Evolutionary conservation across 2,797 vertebrate genomes (phyloP), one percentile per base, ranked within the genome.

Genomic region (Pelobates cultripes): DNA sequence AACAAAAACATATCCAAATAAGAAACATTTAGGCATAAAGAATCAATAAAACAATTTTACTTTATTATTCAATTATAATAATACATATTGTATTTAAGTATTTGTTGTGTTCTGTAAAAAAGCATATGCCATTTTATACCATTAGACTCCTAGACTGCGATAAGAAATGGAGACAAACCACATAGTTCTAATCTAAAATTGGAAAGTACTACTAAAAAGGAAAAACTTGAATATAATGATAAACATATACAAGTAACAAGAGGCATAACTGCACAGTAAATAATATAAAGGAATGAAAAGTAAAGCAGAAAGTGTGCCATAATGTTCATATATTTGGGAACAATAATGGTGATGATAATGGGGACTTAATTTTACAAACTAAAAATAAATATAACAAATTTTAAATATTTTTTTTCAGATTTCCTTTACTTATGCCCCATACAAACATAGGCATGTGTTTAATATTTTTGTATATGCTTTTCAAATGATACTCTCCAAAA

Each of bases 71-170:
- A 43, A 10, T 13, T 43, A 13, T 12, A 42, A 68, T 2, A 68
- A 43, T 4, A 68, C 66, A 43, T 43, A 68, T 5, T 13, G 41
- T 92, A 94, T 94, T 96, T 94, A 92, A 28, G 17, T 40, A 40
- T 64, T n/a, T 64, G 6, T 14, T 64, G 6, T 64, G 61, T 28
- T 61, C 9, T 61, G 57, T 3, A 17, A 64, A 17, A 5, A 40
- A 64, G n/a, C n/a, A 64, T 64, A 28, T 64, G 7, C 8, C 13
- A 57, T 15, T 57, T 57, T 57, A 7, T 57, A 7, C 4, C 1
- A 3, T 14, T 14, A 61, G 14, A 15, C 13, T n/a, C 57, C 3
- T 2, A 15, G 3, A 3, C 10, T 15, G 5, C 14, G 57, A 61
- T 61, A 8, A 14, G 57, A 61, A 61, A 5, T 14, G 57, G 13